Evolutionary conservation across 2,797 vertebrate species (phyloP).

Genomic region (Champsocephalus esox): DNA sequence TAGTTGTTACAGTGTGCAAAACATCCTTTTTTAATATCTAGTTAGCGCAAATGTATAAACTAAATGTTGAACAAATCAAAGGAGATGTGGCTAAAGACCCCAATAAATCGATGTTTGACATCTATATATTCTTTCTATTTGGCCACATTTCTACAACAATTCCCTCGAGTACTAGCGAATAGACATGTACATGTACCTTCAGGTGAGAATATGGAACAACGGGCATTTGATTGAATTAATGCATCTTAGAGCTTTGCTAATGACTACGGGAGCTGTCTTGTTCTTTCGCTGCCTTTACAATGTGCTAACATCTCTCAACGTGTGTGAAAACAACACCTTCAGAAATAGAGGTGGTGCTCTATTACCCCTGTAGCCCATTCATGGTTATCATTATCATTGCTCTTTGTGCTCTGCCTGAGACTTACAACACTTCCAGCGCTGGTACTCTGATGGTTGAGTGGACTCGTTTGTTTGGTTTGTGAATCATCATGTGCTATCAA

Average conservation of each 20-base stretch:
- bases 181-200: neutral
- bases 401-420: constrained; percentile 71
- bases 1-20: no score
- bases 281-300: constrained; percentile 73
- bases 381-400: constrained; percentile 81
- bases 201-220: neutral
- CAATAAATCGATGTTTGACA: no score
- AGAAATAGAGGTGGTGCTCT: constrained; percentile 74
- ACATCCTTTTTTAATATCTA: no score
- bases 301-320: constrained; percentile 63
- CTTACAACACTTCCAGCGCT: constrained; percentile 71
- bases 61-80: no score
- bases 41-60: no score
- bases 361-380: constrained; percentile 78
- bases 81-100: no score
- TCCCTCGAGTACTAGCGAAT: no score
- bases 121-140: no score
- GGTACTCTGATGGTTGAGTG: constrained; percentile 55
- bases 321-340: constrained; percentile 76
- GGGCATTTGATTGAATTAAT: constrained; percentile 66
- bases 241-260: constrained; percentile 61
- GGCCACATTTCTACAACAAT: no score
- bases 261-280: constrained; percentile 56
- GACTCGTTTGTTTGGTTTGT: constrained; percentile 64
- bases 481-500: constrained; percentile 50